Base-by-base conservation (phyloP, 2,113 vertebrate species). In the Scomber scombrus region DNA sequence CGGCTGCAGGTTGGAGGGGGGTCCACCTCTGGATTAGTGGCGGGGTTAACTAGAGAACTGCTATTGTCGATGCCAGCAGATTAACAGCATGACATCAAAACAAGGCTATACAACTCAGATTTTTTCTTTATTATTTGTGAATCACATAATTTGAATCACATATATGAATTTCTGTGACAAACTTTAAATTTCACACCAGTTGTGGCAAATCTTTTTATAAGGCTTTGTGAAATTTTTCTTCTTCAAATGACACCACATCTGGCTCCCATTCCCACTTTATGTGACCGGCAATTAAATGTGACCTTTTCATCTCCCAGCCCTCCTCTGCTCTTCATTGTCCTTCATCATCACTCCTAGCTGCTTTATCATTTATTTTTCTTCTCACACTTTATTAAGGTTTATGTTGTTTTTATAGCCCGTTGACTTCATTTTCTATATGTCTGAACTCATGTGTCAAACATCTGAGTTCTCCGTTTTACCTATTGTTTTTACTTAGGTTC, bases 161-260 rank as follows among this genome's bases (percentile, higher is more conserved):
- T 19, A 2, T n/a, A 14, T 16, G 3, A 26, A 29, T 60, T 13
- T 60, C 26, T 31, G 14, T 11, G 3, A 40, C 2, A 11, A 46
- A 5, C 51, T 50, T 43, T 11, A 21, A n/a, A 26, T 12, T 63
- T 18, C 15, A 49, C 12, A 3, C 57, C 14, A 16, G 31, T 11
- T 26, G 18, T 51, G 47, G 52, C 15, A 8, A 61, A 61, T 62
- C n/a, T 40, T 63, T 70, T 26, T 0, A 49, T 5, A 31, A n/a
- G 3, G 11, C 4, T 45, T 16, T 21, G 31, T 54, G 14, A 49
- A 3, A 34, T 47, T 45, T 19, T 57, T 56, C 14, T 47, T 70
- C 45, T 60, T 69, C 50, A 81, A 56, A 67, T 26, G 9, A 51
- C 40, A 1, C 46, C 68, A 81, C 85, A 90, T 86, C 78, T 88